Percentiles rank a stretch among this genome's conserved stretches.
Conservation (phyloP, 2,113 vertebrate species). For the Nerophis ophidion region DNA sequence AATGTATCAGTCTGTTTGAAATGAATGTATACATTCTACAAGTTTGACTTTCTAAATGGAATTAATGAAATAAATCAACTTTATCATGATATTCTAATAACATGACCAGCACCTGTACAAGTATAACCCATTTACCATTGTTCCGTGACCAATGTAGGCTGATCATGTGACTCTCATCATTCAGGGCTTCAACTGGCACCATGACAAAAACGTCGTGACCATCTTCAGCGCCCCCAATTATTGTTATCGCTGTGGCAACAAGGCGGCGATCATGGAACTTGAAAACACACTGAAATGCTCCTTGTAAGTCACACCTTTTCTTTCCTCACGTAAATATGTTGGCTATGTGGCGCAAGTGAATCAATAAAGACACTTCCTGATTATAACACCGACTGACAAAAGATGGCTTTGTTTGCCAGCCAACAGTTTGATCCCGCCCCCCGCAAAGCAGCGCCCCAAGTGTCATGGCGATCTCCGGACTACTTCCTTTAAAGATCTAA, state of each 20-base stretch:
- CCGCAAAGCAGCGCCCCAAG: slow-evolving; percentile 91
- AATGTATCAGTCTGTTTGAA: too few species aligned
- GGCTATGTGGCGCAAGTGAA: background rate
- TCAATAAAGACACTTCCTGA: background rate
- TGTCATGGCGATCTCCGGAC: slow-evolving; percentile 77
- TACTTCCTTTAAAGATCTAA: slow-evolving; percentile 89
- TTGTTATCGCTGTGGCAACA: slow-evolving; percentile 75
- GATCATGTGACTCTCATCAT: slow-evolving; percentile 1
- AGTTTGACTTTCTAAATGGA: too few species aligned
- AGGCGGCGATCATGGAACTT: slow-evolving; percentile 88
- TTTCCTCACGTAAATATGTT: background rate
- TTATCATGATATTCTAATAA: too few species aligned
- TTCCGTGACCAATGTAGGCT: background rate
- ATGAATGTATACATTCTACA: too few species aligned
- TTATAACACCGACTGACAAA: background rate
- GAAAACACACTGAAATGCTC: slow-evolving; percentile 98
- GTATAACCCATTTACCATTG: too few species aligned
- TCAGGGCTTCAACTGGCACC: slow-evolving; percentile 76
- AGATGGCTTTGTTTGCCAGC: slow-evolving; percentile 57
- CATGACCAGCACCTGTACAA: too few species aligned
- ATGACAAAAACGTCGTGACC: slow-evolving; percentile 74
- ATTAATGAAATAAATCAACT: too few species aligned
- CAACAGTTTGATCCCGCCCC: slow-evolving; percentile 97
- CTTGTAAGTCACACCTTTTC: slow-evolving; percentile 80
- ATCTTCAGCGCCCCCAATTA: slow-evolving; percentile 78